Conservation (phyloP, 2,797 vertebrate species). For the Lates japonicus region DNA sequence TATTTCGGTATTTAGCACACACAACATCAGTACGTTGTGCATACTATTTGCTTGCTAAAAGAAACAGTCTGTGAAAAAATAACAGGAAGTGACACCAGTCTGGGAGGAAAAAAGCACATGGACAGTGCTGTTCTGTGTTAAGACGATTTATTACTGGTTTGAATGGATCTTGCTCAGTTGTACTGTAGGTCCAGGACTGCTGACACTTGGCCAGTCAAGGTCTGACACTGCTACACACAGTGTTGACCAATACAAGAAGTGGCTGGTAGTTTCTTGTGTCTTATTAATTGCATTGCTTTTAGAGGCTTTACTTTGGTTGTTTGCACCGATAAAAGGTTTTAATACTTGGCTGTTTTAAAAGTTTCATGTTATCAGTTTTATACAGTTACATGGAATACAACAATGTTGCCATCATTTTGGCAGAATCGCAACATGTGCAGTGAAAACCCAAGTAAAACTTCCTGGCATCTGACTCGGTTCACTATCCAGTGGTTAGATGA, state of each 20-base stretch:
- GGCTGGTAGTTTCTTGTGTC: not conserved
- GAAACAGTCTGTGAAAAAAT: not conserved
- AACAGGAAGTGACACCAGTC: not conserved
- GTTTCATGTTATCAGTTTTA: not conserved
- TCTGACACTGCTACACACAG: not conserved
- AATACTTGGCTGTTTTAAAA: slow-evolving; percentile 5
- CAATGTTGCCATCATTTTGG: not conserved
- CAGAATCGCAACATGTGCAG: slow-evolving; percentile 17
- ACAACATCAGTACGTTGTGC: not conserved
- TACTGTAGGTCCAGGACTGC: not conserved
- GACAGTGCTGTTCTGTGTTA: not conserved
- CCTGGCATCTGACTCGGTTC: not conserved
- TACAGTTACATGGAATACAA: not conserved
- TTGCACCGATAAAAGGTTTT: not conserved
- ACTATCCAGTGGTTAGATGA: not conserved
- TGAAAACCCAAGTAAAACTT: not conserved
- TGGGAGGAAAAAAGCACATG: not conserved
- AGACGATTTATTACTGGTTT: slow-evolving; percentile 41
- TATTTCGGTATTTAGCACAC: not conserved
- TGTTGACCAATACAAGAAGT: slow-evolving; percentile 14
- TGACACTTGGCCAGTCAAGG: slow-evolving; percentile 4
- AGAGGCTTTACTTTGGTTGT: slow-evolving; percentile 12
- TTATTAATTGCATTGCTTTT: not conserved
- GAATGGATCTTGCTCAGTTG: not conserved
- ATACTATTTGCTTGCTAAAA: not conserved